Base-by-base conservation (phyloP, 2,888 invertebrate species). In the Encarsia formosa region DNA sequence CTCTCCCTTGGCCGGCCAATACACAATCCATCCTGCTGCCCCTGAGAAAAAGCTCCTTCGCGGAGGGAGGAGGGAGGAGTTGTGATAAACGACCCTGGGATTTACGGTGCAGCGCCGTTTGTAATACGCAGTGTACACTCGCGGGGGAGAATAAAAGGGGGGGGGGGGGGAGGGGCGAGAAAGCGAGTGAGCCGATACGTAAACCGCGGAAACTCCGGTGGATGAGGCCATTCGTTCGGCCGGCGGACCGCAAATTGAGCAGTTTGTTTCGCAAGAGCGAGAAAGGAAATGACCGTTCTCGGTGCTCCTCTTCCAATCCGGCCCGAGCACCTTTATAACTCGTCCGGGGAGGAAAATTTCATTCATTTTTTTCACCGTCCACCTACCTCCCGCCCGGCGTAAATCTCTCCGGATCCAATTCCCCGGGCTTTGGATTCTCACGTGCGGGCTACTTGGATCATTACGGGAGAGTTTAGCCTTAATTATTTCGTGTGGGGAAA, bases 211-310 rank as follows among this genome's bases (percentile, higher is more conserved):
- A 64, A 68, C 59, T 64, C 60, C 57, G 41, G 44, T 11, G 41
- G 43, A 54, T 51, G 50, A 54, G 62, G 63, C 63, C 63, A 65
- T 69, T 69, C 66, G 64, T 67, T 67, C 63, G 59, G 61, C 57
- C 61, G 63, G 62, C 58, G 60, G 60, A 63, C 65, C 67, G 54
- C 65, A 70, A 70, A 70, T 71, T 68, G 69, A 69, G 64, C 65
- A 67, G 67, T 70, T 69, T 70, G 67, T 70, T 68, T 66, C 60
- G 56, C 52, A 23, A 42, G 48, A 35, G 45, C 45, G 48, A 40
- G 37, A 49, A 43, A 42, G 49, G 46, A 54, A 54, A 49, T 45
- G 49, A 41, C 42, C 54, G 41, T 38, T 49, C 13, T 1, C 23
- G 43, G 31, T 29, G 15, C 18, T 9, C 26, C 15, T 20, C 35